A percentile compares a stretch with the other conserved stretches of the same genome.
These are phyloP conservation scores for Calliphora vicina DNA, from an alignment of 1,140 invertebrate genomes.

Conservation along the genomic window DNA sequence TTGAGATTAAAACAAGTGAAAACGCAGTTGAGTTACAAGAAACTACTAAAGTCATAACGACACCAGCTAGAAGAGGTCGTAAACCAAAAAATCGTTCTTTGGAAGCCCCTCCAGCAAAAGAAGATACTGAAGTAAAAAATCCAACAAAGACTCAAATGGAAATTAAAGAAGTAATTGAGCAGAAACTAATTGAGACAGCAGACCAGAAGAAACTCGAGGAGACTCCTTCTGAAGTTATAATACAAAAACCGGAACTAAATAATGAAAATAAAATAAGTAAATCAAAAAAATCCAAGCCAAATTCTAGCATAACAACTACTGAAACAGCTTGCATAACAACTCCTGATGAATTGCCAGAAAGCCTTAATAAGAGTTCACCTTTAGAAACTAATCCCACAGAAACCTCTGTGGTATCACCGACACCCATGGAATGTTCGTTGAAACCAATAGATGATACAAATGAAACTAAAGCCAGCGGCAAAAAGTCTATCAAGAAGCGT, in stretches of 20 bases:
- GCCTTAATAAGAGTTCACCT: neutral
- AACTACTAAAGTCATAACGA: neutral
- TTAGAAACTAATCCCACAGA: neutral
- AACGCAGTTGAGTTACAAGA: neutral
- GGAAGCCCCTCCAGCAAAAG: neutral
- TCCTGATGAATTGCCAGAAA: neutral
- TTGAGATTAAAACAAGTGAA: neutral
- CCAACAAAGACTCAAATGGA: neutral
- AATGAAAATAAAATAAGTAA: neutral
- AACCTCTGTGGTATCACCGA: neutral
- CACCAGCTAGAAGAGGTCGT: neutral
- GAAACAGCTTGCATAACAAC: neutral
- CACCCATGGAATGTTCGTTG: neutral
- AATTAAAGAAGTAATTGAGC: neutral
- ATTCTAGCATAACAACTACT: neutral
- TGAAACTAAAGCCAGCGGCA: neutral
- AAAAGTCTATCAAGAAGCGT: slow-evolving; percentile 6
- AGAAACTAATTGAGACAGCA: neutral
- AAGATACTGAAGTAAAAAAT: neutral
- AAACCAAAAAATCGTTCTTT: neutral
- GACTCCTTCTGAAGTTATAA: neutral
- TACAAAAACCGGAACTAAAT: neutral
- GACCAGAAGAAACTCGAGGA: too few species aligned
- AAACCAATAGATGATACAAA: neutral
- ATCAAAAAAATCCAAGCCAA: neutral